A percentile compares a stretch with the other conserved stretches of the same genome.
Conservation (phyloP, 2,888 invertebrate genomes). For the Pardosa pseudoannulata region DNA sequence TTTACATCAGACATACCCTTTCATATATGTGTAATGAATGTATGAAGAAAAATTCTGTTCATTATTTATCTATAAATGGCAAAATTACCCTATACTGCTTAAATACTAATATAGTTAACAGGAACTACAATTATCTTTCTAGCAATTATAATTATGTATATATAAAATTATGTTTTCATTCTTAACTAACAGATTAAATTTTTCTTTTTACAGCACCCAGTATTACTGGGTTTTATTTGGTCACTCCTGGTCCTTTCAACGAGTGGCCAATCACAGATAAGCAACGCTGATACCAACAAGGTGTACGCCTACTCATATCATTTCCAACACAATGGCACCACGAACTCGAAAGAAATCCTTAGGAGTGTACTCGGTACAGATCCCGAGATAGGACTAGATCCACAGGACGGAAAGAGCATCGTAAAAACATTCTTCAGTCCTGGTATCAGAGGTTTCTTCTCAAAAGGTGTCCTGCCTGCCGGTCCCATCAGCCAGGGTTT, state of each 20-base stretch:
- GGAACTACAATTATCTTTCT: no score
- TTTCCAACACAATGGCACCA: constrained; percentile 66
- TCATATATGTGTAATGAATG: no score
- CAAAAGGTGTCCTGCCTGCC: constrained; percentile 49
- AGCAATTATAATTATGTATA: no score
- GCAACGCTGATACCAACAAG: constrained; percentile 53
- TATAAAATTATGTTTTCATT: background rate
- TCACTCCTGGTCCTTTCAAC: constrained; percentile 43
- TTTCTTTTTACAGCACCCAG: constrained; percentile 55
- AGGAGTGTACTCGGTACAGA: constrained; percentile 42
- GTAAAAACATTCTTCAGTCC: constrained; percentile 62
- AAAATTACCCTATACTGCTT: no score
- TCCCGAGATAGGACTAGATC: constrained; percentile 38
- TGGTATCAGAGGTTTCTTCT: constrained; percentile 59
- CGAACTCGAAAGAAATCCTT: constrained; percentile 56
- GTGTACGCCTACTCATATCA: constrained; percentile 65
- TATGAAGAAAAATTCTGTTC: no score
- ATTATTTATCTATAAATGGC: no score
- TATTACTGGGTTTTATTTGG: constrained; percentile 64
- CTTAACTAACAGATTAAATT: background rate
- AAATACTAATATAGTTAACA: no score
- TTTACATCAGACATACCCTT: no score
- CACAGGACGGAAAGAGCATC: constrained; percentile 34
- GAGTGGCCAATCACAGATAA: constrained; percentile 61
- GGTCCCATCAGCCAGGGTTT: constrained; percentile 29